A percentile compares a stretch with the other conserved stretches of the same genome.
phyloP scores from a whole-genome alignment of 2,113 vertebrate genomes.

The Corydoras sp. region DNA sequence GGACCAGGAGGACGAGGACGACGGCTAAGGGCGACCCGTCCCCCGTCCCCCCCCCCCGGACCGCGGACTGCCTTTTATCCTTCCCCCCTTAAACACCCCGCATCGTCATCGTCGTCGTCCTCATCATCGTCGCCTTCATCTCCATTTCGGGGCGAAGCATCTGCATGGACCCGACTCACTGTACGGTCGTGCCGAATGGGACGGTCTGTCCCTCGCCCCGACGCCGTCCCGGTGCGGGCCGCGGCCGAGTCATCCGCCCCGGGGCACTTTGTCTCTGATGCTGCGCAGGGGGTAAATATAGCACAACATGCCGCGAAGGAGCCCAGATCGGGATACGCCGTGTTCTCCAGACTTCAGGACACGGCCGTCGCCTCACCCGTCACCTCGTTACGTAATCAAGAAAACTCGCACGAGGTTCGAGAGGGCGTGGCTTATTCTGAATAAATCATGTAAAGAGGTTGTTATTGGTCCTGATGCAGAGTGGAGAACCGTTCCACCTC shows the following conservation, averaged over 20 bases:
- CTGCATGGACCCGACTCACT: slow-evolving; percentile 39
- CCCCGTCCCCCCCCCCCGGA: neutral
- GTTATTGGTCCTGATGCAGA: too few relatives aligned
- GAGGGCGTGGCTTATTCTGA: too few relatives aligned
- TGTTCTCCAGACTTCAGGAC: neutral
- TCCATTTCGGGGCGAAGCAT: slow-evolving; percentile 23
- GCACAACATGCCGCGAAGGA: slow-evolving; percentile 5
- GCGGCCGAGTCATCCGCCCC: neutral
- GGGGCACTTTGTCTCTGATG: too few relatives aligned
- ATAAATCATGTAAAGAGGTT: too few relatives aligned
- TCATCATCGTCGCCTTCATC: slow-evolving; percentile 14
- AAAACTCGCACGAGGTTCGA: too few relatives aligned
- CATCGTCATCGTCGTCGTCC: slow-evolving; percentile 16
- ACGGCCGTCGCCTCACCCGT: neutral
- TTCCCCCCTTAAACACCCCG: slow-evolving; percentile 42
- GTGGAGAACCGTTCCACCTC: too few relatives aligned
- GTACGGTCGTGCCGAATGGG: neutral
- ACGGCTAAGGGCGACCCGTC: slow-evolving; percentile 66
- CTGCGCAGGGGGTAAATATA: slow-evolving; percentile 1
- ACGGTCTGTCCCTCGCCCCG: neutral
- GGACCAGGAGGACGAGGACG: slow-evolving; percentile 80
- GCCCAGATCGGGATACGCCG: neutral
- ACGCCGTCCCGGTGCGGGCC: neutral
- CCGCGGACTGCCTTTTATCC: neutral
- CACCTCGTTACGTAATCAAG: too few relatives aligned